Base-by-base conservation (phyloP, 2,797 vertebrate species). In the Pangasius sanitwongsei region DNA sequence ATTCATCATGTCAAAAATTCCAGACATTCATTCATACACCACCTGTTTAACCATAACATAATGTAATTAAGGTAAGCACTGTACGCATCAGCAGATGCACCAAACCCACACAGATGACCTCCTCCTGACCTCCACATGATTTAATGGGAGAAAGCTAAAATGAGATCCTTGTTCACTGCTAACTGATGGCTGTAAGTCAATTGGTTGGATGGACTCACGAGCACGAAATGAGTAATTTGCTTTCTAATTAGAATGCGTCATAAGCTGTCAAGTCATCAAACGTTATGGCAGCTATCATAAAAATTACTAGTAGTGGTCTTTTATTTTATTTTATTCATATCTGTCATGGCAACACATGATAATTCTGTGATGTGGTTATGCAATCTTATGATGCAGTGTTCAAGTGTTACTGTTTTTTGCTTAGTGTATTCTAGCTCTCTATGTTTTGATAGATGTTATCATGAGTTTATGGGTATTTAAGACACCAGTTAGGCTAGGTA, bases 21-120 rank as follows among this genome's bases (percentile, higher is more conserved):
- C 83, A 85, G 15, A 69, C 4, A 65, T 50, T 31, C 48, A 85
- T 83, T 63, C 50, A 67, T 48, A 44, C 63, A 31, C 28, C 59
- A 69, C 16, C 44, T 53, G 44, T 85, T 88, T 61, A 78, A 61
- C 44, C 72, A 85, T n/a, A 78, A 41, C 34, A 72, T 31, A 63
- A 15, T 12, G n/a, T 82, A 89, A 89, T 86, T 86, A 86, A 82
- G 8, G 53, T 31, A 48, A 44, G 55, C 77, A 81, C 41, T 82
- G 12, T 28, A 61, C 1, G 28, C 69, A 61, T 89, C 55, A 72
- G 72, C 37, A 53, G 28, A 41, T 55, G n/a, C 69, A 80, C 89
- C 70, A 50, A 44, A 81, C 74, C 67, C 78, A 65, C 67, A 31
- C 25, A 53, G 41, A 55, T 65, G 77, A 75, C 88, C 78, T 41